Base-by-base conservation (phyloP, 2,797 vertebrate species). In the Podarcis lilfordi region DNA sequence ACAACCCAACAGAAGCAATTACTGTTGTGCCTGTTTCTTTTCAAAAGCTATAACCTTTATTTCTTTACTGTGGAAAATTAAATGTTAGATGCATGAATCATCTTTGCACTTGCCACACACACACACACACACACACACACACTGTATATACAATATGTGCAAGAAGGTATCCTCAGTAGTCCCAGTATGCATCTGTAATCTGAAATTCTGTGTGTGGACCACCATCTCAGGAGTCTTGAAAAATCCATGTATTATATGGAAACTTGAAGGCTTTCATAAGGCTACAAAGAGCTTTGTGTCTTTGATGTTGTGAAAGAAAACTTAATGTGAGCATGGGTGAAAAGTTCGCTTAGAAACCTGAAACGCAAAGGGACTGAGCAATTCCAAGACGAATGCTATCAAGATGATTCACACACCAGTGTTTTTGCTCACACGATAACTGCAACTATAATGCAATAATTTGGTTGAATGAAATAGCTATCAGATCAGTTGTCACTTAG, bases 1-100 rank as follows among this genome's bases (percentile, higher is more conserved):
- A 89, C 23, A 86, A 91, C 86, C 29, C 82, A 29, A 88, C n/a
- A 35, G 29, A 84, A 91, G 43, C 79, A 89, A 35, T 86, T 50
- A 68, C 8, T 78, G 66, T 80, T 72, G 76, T 82, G 27, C 80
- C 25, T 84, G 3, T 81, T 90, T 90, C 72, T 91, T 85, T 82
- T 29, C n/a, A 59, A 80, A 91, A 59, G 32, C 72, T 59, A 81
- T 86, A 86, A 86, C 88, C 8, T 88, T 87, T 59, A 64, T 40
- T 71, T 5, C 87, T 88, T 89, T 91, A 85, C 35, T 29, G 68
- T 88, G 79, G 74, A 87, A 95, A 93, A 94, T 93, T 82, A 87
- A 84, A 94, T 93, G 90, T 91, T 82, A 75, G 35, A 21, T 37
- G 32, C 88, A 32, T 88, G 68, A 17, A 50, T 35, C 77, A 80